These are phyloP conservation scores for Seira musarum DNA, from an alignment of 2,888 invertebrate species.

Conservation along the genomic window DNA sequence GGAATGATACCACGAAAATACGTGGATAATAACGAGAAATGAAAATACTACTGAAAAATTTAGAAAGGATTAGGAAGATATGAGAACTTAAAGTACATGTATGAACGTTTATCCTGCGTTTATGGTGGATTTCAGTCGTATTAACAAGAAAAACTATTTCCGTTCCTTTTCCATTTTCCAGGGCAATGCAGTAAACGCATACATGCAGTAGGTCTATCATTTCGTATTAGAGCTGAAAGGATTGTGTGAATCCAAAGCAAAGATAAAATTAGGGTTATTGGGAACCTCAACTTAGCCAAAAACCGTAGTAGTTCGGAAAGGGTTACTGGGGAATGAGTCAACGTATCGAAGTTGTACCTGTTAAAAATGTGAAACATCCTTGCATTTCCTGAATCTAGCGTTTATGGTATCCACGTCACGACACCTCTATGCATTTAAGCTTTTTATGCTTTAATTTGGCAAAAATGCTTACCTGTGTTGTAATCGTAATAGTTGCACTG, in stretches of 20 bases:
- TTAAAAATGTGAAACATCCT: not conserved
- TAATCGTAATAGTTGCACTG: too few species aligned
- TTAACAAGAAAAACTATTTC: conserved; percentile 12
- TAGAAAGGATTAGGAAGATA: not conserved
- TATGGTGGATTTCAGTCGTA: conserved; percentile 1
- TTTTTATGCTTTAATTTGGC: not conserved
- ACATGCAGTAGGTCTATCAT: too few species aligned
- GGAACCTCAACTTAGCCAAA: not conserved
- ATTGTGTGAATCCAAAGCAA: not conserved
- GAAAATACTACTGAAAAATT: conserved; percentile 12
- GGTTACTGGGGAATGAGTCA: not conserved
- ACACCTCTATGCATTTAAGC: not conserved
- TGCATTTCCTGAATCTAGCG: not conserved
- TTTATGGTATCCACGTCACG: too few species aligned
- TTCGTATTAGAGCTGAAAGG: too few species aligned
- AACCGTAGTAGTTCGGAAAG: not conserved
- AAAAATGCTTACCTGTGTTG: not conserved
- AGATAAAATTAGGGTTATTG: conserved; percentile 3
- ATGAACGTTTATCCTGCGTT: conserved; percentile 12
- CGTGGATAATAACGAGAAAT: conserved; percentile 11
- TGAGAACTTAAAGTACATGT: not conserved
- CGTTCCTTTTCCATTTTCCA: not conserved
- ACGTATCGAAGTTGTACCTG: not conserved
- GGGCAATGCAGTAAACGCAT: too few species aligned
- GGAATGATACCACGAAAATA: conserved; percentile 26